These are phyloP conservation scores for Rapana venosa DNA, from an alignment of 2,888 invertebrate species.

Conservation along the genomic window DNA sequence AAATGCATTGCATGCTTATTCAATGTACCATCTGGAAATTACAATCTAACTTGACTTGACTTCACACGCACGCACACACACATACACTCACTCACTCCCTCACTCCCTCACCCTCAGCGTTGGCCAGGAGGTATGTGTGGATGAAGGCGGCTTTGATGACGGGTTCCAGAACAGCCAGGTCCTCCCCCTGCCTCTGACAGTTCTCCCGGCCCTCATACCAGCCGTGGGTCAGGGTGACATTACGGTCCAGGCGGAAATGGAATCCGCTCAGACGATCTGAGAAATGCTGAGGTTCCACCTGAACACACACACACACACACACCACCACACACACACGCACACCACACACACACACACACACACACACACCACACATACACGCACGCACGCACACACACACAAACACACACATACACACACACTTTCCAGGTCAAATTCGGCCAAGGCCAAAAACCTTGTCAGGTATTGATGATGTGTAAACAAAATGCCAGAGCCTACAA, in stretches of 20 bases:
- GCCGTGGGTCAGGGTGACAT: background rate
- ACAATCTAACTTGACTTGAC: no score
- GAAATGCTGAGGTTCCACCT: background rate
- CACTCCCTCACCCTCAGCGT: background rate
- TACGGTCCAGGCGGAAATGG: background rate
- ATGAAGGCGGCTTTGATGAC: background rate
- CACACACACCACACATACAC: background rate
- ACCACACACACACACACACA: slow-evolving; percentile 10
- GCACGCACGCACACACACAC: background rate
- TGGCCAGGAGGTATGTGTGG: background rate
- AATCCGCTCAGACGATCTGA: background rate
- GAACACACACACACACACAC: slow-evolving; percentile 11
- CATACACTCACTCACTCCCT: no score
- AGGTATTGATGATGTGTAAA: no score
- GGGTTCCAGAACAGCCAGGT: no score
- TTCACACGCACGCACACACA: no score
- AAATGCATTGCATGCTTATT: no score
- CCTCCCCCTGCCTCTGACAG: background rate
- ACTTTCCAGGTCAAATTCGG: no score
- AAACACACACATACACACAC: no score
- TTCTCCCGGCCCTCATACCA: background rate
- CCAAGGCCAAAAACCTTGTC: no score
- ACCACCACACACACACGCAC: background rate
- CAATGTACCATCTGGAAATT: no score
- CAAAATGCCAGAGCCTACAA: no score